These are phyloP conservation scores for Panulirus ornatus DNA, from an alignment of 1,140 invertebrate genomes.

Conservation along the genomic window DNA sequence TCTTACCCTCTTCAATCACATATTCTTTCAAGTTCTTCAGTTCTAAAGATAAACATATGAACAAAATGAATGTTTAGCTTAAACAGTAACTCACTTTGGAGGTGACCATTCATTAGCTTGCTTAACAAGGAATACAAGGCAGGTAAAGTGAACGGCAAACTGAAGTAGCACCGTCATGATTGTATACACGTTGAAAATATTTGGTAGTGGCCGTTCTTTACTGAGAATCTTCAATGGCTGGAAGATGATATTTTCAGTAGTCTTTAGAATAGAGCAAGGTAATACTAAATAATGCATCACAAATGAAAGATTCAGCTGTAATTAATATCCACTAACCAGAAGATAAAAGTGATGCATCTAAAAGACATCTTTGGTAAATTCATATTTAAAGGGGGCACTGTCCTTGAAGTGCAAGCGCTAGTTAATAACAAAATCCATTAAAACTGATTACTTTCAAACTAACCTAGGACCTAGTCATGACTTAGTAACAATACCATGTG, in stretches of 20 bases:
- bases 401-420: background rate
- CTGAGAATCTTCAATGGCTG: conserved; percentile 96
- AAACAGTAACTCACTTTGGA: conserved; percentile 77
- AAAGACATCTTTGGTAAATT: background rate
- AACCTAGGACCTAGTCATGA: no score
- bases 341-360: no score
- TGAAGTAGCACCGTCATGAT: conserved; percentile 96
- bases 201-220: conserved; percentile 95
- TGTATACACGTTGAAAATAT: conserved; percentile 99
- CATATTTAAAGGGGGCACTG: background rate
- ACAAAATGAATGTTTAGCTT: no score
- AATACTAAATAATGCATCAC: background rate
- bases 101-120: conserved; percentile 82
- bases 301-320: background rate
- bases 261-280: background rate
- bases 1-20: no score
- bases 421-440: background rate
- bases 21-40: background rate
- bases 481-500: no score
- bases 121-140: conserved; percentile 93
- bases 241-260: conserved; percentile 75
- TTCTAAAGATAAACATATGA: background rate
- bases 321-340: background rate
- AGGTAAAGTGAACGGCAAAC: conserved; percentile 96
- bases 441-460: no score